Percentiles rank a stretch among this genome's conserved stretches.
Conservation (phyloP, 2,888 invertebrate genomes). For the Mythimna impura region DNA sequence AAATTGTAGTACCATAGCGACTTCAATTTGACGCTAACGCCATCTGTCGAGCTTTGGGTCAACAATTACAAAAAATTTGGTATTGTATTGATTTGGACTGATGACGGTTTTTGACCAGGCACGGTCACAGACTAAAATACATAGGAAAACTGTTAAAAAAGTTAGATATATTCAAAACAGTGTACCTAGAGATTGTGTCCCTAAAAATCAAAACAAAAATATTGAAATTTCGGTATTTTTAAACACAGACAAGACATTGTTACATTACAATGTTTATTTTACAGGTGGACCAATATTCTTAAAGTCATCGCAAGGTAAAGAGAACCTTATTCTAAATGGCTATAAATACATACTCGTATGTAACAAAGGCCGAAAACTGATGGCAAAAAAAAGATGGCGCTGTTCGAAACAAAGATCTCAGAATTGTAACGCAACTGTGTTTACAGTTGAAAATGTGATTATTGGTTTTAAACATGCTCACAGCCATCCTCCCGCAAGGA, state of each 20-base stretch:
- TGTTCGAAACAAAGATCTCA: conserved; percentile 41
- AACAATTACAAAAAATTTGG: too few relatives aligned
- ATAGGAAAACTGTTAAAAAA: not conserved
- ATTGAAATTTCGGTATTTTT: not conserved
- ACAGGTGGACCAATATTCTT: conserved; percentile 24
- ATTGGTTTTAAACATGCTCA: conserved; percentile 19
- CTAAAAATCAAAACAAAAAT: not conserved
- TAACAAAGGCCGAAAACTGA: not conserved
- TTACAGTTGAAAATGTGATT: conserved; percentile 15
- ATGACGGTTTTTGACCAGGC: too few relatives aligned
- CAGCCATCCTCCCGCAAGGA: conserved; percentile 23
- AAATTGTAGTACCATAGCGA: too few relatives aligned
- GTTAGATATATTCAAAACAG: not conserved
- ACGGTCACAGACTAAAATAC: not conserved
- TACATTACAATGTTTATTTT: not conserved
- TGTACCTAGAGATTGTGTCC: not conserved
- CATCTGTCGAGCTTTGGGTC: too few relatives aligned
- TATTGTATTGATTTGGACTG: too few relatives aligned
- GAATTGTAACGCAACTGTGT: conserved; percentile 30
- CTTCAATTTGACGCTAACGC: too few relatives aligned
- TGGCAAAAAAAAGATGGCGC: conserved; percentile 23
- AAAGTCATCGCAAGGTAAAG: conserved; percentile 25
- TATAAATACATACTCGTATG: conserved; percentile 37
- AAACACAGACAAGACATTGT: not conserved
- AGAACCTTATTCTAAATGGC: conserved; percentile 33